These are phyloP conservation scores for Rhamnusium bicolor DNA, from an alignment of 2,888 invertebrate genomes.

Conservation along the genomic window DNA sequence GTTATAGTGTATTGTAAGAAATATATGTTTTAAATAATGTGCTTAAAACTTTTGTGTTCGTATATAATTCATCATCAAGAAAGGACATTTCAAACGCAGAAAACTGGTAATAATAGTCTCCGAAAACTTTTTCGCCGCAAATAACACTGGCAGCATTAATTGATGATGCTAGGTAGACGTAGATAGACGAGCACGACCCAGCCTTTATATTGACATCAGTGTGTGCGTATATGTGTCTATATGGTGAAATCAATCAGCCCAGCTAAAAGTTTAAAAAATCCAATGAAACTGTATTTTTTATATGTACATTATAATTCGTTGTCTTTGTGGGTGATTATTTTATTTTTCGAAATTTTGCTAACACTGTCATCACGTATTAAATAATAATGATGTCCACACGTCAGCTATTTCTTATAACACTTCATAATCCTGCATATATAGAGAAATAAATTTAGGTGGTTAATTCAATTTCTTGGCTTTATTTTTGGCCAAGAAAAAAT, in stretches of 20 bases:
- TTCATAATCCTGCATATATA: too few relatives aligned
- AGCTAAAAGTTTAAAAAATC: neutral
- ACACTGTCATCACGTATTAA: too few relatives aligned
- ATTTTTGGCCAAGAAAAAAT: too few relatives aligned
- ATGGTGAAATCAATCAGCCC: neutral
- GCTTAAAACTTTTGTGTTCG: neutral
- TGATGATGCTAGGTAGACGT: slow-evolving; percentile 24
- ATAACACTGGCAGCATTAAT: slow-evolving; percentile 20
- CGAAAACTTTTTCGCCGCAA: slow-evolving; percentile 6
- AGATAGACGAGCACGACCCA: neutral
- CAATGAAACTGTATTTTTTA: neutral
- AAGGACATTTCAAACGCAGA: slow-evolving; percentile 7
- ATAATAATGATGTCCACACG: too few relatives aligned
- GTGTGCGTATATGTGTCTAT: neutral
- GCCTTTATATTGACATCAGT: slow-evolving; percentile 20
- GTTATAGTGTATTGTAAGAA: too few relatives aligned
- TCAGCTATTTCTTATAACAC: too few relatives aligned
- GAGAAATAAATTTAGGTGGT: too few relatives aligned
- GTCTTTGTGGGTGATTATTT: too few relatives aligned
- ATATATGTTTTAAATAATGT: neutral
- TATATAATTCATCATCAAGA: slow-evolving; percentile 13
- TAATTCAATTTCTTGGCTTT: too few relatives aligned
- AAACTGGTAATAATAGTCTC: slow-evolving; percentile 1
- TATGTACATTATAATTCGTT: too few relatives aligned
- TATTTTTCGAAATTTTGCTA: too few relatives aligned